Evolutionary conservation across 2,113 vertebrate genomes (phyloP).

Genomic region (Sceloporus tristichus): DNA sequence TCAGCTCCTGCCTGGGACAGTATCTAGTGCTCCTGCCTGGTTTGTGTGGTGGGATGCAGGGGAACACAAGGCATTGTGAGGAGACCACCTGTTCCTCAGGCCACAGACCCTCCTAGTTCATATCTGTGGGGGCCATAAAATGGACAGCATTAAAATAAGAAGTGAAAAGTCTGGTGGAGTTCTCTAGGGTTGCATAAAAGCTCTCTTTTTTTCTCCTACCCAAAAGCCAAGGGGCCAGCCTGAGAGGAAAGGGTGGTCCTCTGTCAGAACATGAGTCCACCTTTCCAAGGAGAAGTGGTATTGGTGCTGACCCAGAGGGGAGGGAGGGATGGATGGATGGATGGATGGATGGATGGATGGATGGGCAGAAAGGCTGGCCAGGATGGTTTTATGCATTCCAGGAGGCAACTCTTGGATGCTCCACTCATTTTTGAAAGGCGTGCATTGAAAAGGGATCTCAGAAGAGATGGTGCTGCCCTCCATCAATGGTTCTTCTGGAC

Average conservation of each 20-base stretch:
- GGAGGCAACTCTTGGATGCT: background rate
- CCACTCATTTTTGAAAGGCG: background rate
- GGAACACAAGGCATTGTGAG: too few species aligned
- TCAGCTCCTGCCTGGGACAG: background rate
- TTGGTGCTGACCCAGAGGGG: background rate
- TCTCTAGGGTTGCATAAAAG: too few species aligned
- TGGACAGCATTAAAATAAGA: background rate
- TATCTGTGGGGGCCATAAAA: background rate
- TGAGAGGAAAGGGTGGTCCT: background rate
- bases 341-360: too few species aligned
- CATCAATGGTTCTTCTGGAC: background rate
- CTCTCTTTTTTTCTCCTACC: background rate
- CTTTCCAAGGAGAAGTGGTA: background rate
- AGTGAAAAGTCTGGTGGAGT: too few species aligned
- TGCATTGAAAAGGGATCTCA: background rate
- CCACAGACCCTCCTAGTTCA: background rate
- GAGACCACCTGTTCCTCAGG: too few species aligned
- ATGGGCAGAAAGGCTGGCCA: too few species aligned
- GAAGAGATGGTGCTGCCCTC: background rate
- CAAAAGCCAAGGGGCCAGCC: background rate
- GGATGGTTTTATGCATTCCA: too few species aligned
- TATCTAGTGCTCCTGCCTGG: background rate
- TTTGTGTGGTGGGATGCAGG: too few species aligned
- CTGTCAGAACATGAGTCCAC: background rate
- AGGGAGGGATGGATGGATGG: too few species aligned